A percentile compares a stretch with the other conserved stretches of the same genome.
These are phyloP conservation scores for Boulengeromyrus knoepffleri DNA, from an alignment of 2,113 vertebrate species.

Conservation along the genomic window DNA sequence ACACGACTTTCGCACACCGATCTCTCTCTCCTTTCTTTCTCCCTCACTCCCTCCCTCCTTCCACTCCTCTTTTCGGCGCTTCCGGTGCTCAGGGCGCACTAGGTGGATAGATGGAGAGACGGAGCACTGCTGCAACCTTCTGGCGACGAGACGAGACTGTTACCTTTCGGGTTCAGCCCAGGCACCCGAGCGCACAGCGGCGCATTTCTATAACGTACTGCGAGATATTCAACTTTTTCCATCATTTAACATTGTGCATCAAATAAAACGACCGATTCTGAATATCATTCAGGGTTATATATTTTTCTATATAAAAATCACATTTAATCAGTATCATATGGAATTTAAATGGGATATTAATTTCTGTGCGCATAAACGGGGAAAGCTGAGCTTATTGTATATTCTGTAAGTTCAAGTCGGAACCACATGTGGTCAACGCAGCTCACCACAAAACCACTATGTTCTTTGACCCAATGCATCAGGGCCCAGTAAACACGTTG, in stretches of 20 bases:
- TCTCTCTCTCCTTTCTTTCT: slow-evolving; percentile 1
- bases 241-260: not conserved
- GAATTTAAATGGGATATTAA: not conserved
- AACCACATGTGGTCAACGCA: not conserved
- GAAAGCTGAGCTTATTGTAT: not conserved
- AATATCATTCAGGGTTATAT: not conserved
- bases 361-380: not conserved
- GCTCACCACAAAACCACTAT: not conserved
- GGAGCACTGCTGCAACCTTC: slow-evolving; percentile 51
- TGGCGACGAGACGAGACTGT: slow-evolving; percentile 34
- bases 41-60: slow-evolving; percentile 12
- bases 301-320: not conserved
- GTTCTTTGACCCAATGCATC: not conserved
- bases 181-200: not conserved
- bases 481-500: not conserved
- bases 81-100: slow-evolving; percentile 37
- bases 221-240: not conserved
- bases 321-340: not conserved
- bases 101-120: slow-evolving; percentile 18
- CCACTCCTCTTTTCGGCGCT: slow-evolving; percentile 26
- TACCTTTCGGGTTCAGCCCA: not conserved
- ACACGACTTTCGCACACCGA: slow-evolving; percentile 10
- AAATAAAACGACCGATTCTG: not conserved
- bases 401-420: not conserved
- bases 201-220: not conserved